Conservation (phyloP, 2,888 invertebrate species). For the Minunthozetes semirufus region DNA sequence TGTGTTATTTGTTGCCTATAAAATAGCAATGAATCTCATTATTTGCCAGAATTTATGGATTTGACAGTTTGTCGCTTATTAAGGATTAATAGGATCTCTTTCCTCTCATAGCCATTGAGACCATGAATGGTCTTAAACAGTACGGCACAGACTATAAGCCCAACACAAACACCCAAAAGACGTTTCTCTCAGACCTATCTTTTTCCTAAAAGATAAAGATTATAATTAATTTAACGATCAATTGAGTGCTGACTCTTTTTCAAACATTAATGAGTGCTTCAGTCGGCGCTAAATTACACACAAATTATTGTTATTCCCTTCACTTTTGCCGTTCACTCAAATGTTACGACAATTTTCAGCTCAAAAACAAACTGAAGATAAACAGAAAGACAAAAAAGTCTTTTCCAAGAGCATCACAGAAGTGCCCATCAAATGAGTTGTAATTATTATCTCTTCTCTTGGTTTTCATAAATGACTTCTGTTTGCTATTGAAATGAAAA, state of each 20-base stretch:
- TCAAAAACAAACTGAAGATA: neutral
- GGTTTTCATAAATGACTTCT: too few relatives aligned
- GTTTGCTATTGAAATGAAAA: too few relatives aligned
- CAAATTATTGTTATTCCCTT: neutral
- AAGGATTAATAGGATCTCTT: neutral
- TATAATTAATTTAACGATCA: slow-evolving; percentile 3
- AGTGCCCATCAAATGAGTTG: too few relatives aligned
- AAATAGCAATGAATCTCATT: slow-evolving; percentile 14
- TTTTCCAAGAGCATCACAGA: too few relatives aligned
- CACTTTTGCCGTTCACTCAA: neutral
- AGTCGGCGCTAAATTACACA: neutral
- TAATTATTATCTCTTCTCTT: too few relatives aligned
- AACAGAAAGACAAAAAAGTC: neutral
- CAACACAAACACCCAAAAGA: too few relatives aligned
- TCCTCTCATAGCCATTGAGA: neutral
- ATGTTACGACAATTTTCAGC: neutral
- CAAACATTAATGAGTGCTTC: neutral
- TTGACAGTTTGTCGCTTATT: slow-evolving; percentile 2
- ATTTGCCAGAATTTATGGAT: slow-evolving; percentile 7
- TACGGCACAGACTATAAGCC: neutral
- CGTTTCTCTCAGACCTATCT: too few relatives aligned
- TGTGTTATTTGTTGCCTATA: slow-evolving; percentile 15
- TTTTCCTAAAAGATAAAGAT: neutral
- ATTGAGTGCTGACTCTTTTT: neutral
- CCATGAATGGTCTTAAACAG: too few relatives aligned